phyloP scores from a whole-genome alignment of 1,140 invertebrate genomes.

The Thaumatotibia leucotreta region DNA sequence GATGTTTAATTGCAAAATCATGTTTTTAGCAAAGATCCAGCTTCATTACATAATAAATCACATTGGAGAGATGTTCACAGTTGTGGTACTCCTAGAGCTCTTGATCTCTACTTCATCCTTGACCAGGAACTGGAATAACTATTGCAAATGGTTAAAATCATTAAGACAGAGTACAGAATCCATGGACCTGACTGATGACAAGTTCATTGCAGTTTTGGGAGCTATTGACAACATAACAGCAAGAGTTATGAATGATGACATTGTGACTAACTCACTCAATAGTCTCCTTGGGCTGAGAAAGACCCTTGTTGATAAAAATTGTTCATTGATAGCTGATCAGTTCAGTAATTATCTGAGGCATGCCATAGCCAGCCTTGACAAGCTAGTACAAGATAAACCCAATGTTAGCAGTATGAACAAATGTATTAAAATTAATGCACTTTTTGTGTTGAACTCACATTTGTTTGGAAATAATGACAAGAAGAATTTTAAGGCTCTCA shows the following conservation, averaged over 20 bases:
- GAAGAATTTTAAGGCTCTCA: conserved; percentile 84
- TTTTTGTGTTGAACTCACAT: conserved; percentile 84
- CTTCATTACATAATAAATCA: conserved; percentile 67
- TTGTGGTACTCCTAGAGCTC: conserved; percentile 54
- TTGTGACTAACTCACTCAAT: conserved; percentile 77
- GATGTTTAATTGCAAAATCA: neutral
- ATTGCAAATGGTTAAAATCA: conserved; percentile 44
- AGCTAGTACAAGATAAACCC: conserved; percentile 74
- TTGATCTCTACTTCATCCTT: conserved; percentile 55
- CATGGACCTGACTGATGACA: conserved; percentile 41
- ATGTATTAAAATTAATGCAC: conserved; percentile 84
- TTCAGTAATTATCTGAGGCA: conserved; percentile 84
- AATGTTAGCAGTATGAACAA: conserved; percentile 77
- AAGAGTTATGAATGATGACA: conserved; percentile 68
- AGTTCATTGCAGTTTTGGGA: conserved; percentile 39
- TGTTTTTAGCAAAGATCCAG: conserved; percentile 61
- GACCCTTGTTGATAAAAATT: conserved; percentile 79
- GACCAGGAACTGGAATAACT: conserved; percentile 56
- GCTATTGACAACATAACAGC: conserved; percentile 52
- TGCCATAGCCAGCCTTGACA: conserved; percentile 81
- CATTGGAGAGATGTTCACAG: conserved; percentile 64
- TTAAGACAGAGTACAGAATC: conserved; percentile 27
- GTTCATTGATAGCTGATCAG: conserved; percentile 81
- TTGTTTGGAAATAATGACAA: conserved; percentile 88
- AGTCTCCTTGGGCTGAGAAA: conserved; percentile 80